Base-by-base conservation (phyloP, 2,797 vertebrate species). In the Halcyon smyrnensis region DNA sequence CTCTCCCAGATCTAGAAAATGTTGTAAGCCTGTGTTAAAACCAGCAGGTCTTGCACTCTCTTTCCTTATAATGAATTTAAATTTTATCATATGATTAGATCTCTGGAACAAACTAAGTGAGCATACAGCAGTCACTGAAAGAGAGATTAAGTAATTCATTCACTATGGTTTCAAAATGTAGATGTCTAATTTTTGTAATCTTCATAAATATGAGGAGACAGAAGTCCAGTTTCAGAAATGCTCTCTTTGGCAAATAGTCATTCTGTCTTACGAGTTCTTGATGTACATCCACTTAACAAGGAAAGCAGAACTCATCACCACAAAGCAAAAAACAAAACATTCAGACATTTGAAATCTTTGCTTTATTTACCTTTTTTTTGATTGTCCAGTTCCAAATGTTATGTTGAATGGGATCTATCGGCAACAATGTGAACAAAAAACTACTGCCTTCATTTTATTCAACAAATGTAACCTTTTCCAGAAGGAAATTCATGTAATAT, bases 131-230 rank as follows among this genome's bases (percentile, higher is more conserved):
- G 28, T 30, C 0, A 0, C 39, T 88, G 68, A 91, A 91, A 71
- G 37, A 71, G n/a, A 77, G 71, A 93, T 89, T 95, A 95, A 91
- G 79, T 77, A 89, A 93, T 89, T 94, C 56, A 88, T 94, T 92
- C 96, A 80, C 27, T 88, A 53, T 63, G 48, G 10, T 93, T 96
- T 93, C 63, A 79, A 84, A 87, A n/a, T 91, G 6, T 68, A 25
- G 37, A 65, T 65, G 37, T 90, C 53, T 87, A 84, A 70, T 69
- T 94, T 90, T 87, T 93, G 8, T 89, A 91, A 95, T 96, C 63
- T 84, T 80, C 92, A 89, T 96, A 92, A 89, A 20, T 43, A 73
- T 28, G 54, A 71, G 79, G 63, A 70, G n/a, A 62, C 25, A 54
- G 53, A 94, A 84, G 48, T 63, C 56, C 41, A 65, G 17, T 86